phyloP scores from a whole-genome alignment of 2,888 invertebrate species.

The Orthosia incerta region DNA sequence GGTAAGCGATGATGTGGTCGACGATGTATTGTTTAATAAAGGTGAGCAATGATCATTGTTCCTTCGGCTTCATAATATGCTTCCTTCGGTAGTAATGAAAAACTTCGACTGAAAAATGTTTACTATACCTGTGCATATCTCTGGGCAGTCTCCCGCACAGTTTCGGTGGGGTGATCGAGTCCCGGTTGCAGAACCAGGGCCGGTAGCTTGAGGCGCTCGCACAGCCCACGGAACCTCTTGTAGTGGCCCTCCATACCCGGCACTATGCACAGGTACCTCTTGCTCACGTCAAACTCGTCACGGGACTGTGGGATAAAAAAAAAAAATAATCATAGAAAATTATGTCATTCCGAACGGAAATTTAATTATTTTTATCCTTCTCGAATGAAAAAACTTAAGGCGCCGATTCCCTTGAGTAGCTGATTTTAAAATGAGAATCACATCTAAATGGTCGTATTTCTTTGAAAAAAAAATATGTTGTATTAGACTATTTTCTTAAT shows the following conservation, averaged over 20 bases:
- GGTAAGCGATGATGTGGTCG: too few relatives aligned
- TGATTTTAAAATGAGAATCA: too few relatives aligned
- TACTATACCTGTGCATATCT: conserved; percentile 68
- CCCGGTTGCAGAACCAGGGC: conserved; percentile 79
- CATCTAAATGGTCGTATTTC: too few relatives aligned
- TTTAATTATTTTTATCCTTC: too few relatives aligned
- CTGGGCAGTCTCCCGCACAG: conserved; percentile 69
- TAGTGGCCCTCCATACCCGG: conserved; percentile 80
- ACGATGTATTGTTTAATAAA: too few relatives aligned
- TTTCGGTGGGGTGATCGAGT: conserved; percentile 70
- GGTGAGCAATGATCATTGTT: too few relatives aligned
- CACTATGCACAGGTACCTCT: conserved; percentile 72
- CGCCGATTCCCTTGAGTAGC: too few relatives aligned
- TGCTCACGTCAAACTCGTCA: conserved; percentile 60
- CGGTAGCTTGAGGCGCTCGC: conserved; percentile 67
- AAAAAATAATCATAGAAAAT: neutral
- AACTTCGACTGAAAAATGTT: neutral
- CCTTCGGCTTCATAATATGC: too few relatives aligned
- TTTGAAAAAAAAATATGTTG: too few relatives aligned
- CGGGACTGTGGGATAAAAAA: conserved; percentile 1
- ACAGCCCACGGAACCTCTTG: conserved; percentile 65
- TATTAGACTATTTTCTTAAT: too few relatives aligned
- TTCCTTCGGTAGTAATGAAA: too few relatives aligned
- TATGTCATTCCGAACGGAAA: neutral
- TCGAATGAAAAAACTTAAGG: too few relatives aligned